Evolutionary conservation across 2,797 vertebrate species (phyloP).

Genomic region (Sternotherus odoratus): DNA sequence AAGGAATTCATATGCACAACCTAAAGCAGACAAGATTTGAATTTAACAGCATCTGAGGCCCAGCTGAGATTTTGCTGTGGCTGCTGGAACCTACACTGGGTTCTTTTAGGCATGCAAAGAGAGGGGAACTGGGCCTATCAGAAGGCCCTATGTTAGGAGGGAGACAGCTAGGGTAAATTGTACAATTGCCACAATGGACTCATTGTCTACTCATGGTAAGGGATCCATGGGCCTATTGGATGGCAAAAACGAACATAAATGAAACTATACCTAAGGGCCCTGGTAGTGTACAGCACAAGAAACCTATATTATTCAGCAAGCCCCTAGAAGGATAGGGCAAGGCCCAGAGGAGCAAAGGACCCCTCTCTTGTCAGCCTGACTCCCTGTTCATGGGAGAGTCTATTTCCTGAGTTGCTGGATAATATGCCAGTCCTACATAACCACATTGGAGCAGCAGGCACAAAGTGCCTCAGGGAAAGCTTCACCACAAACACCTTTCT

Average conservation of each 20-base stretch:
- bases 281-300: background rate
- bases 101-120: background rate
- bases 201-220: background rate
- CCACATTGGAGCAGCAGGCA: background rate
- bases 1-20: background rate
- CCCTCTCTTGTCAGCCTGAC: rapidly evolving
- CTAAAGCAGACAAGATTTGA: background rate
- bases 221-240: background rate
- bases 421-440: too few species aligned
- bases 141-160: rapidly evolving
- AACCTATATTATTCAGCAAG: background rate
- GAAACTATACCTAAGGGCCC: background rate
- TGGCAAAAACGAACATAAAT: background rate
- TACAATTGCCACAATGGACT: background rate
- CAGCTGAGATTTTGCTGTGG: background rate
- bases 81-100: background rate
- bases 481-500: too few species aligned
- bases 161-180: background rate
- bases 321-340: background rate
- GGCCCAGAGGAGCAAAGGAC: background rate
- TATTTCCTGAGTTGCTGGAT: too few species aligned
- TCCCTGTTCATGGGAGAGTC: too few species aligned
- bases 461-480: background rate
- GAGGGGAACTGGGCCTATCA: background rate
- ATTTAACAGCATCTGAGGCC: background rate